Evolutionary conservation across 2,113 vertebrate species (phyloP), one percentile per base, ranked within the genome.

Genomic region (Corythornis vintsioides): DNA sequence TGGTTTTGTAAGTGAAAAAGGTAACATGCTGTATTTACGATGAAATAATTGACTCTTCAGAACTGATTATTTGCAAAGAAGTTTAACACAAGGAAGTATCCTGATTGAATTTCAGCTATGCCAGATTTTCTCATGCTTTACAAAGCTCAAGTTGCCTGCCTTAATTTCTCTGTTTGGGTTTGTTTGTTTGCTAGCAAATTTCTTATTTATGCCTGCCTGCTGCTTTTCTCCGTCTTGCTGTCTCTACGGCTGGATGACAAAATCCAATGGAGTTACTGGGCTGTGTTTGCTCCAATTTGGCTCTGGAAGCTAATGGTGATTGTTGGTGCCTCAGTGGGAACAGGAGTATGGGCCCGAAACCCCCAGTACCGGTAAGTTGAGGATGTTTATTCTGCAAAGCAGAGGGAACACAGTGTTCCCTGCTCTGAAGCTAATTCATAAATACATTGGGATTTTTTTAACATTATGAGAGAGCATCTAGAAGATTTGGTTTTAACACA

Each of bases 241-340:
- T 98, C 99, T 24, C 95, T 99, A 73, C 98, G 98, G 82, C 96
- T 99, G 96, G 99, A 99, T 97, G 98, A 98, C 28, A 98, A 99
- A 95, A 99, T 99, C 82, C 98, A 99, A 53, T 99, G 99, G 99
- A 99, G 98, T 95, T 99, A 99, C 97, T 99, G 99, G 99, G 99
- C 99, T 1, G 99, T 99, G 16, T 99, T 99, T 97, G 98, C 99
- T 18, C 99, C 99, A 9, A 98, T 99, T 96, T 99, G 99, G 99
- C 98, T 99, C 7, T 99, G 99, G 99, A 99, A 99, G 95, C 96
- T 99, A 50, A 97, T 99, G 98, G 99, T 99, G 83, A 98, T 99
- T 84, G 98, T 99, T 21, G 99, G 99, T 47, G 99, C 99, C 33
- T 99, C 98, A 0, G 98, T 99, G 92, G 99, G 99, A 94, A 99